These are phyloP conservation scores for Daubentonia madagascariensis DNA, from an alignment of 2,113 vertebrate species.

Conservation along the genomic window DNA sequence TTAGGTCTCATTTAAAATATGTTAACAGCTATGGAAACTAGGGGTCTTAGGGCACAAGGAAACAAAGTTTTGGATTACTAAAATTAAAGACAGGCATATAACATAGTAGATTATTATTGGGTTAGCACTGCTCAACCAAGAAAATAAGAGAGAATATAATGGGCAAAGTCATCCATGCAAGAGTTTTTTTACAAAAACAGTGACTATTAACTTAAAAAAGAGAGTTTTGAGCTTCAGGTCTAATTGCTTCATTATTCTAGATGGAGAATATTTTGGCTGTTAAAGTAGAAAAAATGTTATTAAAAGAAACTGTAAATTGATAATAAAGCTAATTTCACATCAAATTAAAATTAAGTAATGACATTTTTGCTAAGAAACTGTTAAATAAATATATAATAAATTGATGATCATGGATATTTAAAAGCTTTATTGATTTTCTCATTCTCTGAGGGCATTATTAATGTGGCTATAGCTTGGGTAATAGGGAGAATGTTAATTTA, in stretches of 20 bases:
- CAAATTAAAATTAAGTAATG: constrained; percentile 66
- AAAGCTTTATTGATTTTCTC: constrained; percentile 33
- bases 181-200: not conserved
- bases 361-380: constrained; percentile 67
- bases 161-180: not conserved
- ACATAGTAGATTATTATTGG: not conserved
- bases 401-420: constrained; percentile 35
- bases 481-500: not conserved
- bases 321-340: constrained; percentile 64
- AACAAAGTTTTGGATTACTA: not conserved
- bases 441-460: not conserved
- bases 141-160: not conserved
- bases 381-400: constrained; percentile 45
- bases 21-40: not conserved
- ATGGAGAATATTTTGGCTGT: constrained; percentile 59
- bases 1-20: constrained; percentile 1
- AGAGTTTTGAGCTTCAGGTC: not conserved
- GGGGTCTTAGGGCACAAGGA: not conserved
- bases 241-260: constrained; percentile 65
- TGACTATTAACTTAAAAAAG: not conserved
- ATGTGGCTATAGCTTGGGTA: not conserved
- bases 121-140: not conserved
- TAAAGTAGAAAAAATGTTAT: constrained; percentile 52
- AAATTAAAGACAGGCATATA: not conserved
- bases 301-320: not conserved